phyloP scores from a whole-genome alignment of 2,797 vertebrate species.

The Synaphobranchus kaupii region DNA sequence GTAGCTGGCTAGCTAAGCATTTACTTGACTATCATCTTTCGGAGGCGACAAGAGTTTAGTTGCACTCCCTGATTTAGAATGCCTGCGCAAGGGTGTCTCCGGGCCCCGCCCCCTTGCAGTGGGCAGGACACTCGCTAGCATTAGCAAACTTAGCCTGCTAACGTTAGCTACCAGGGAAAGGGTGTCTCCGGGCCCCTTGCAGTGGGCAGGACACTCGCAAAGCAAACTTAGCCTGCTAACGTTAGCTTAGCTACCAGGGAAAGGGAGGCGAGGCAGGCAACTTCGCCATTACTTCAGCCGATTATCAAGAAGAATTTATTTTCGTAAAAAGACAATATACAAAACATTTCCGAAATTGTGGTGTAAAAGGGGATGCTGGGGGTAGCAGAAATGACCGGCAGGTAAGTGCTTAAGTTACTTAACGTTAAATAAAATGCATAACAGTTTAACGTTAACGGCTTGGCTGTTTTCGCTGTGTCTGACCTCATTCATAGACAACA shows the following conservation, averaged over 20 bases:
- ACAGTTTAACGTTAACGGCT: not conserved
- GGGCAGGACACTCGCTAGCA: not conserved
- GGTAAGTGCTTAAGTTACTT: slow-evolving; percentile 57
- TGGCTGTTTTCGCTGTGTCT: not conserved
- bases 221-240: slow-evolving; percentile 6
- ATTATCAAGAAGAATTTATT: not conserved
- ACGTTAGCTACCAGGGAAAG: not conserved
- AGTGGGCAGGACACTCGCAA: not conserved
- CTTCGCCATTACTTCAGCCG: slow-evolving; percentile 34
- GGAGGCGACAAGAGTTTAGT: not conserved
- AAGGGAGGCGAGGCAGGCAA: slow-evolving; percentile 56
- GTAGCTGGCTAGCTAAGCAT: not conserved
- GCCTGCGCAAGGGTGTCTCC: slow-evolving; percentile 2
- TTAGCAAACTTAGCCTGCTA: slow-evolving; percentile 1
- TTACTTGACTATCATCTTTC: not conserved
- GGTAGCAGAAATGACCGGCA: slow-evolving; percentile 73
- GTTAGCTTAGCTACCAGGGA: not conserved
- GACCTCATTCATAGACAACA: slow-evolving; percentile 7
- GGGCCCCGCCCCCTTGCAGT: not conserved
- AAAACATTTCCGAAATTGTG: slow-evolving; percentile 56
- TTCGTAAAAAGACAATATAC: slow-evolving; percentile 5
- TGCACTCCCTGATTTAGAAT: slow-evolving; percentile 15
- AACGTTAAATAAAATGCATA: not conserved
- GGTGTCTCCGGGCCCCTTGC: not conserved
- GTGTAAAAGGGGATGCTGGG: slow-evolving; percentile 64